phyloP scores from a whole-genome alignment of 2,113 vertebrate genomes.

The Cyanoliseus patagonus region DNA sequence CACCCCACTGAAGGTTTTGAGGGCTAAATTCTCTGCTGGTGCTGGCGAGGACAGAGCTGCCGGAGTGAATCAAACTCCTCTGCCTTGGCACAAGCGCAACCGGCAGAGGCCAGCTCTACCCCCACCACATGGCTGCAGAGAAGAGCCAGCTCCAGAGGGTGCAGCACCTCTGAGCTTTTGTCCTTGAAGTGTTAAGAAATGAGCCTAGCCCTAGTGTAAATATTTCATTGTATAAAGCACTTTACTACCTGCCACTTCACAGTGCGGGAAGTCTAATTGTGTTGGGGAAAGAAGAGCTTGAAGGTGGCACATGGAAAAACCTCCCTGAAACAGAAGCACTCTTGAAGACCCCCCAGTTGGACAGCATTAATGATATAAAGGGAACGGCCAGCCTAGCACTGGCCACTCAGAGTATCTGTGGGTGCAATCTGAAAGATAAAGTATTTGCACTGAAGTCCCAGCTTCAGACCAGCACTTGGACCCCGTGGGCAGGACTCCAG shows the following conservation, averaged over 20 bases:
- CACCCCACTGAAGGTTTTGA: not conserved
- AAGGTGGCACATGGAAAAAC: not conserved
- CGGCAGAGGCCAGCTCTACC: not conserved
- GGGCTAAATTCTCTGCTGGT: not conserved
- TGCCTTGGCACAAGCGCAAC: not conserved
- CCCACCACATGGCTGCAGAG: not conserved
- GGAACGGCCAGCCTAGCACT: constrained; percentile 29
- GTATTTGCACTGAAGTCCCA: constrained; percentile 68
- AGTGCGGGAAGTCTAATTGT: constrained; percentile 50
- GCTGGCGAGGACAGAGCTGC: not conserved
- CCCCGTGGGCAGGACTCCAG: constrained; percentile 9
- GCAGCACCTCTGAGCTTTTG: constrained; percentile 26
- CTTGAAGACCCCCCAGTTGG: not conserved
- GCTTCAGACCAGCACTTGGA: constrained; percentile 63
- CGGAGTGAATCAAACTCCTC: not conserved
- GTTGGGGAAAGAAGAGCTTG: constrained; percentile 47
- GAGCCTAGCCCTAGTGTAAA: constrained; percentile 60
- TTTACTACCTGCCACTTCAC: constrained; percentile 79
- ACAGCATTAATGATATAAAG: not conserved
- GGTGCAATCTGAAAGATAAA: constrained; percentile 50
- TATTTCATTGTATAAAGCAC: constrained; percentile 85
- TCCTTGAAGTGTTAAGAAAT: constrained; percentile 54
- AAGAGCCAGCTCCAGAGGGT: not conserved
- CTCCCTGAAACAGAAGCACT: constrained; percentile 67
- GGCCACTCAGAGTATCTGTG: constrained; percentile 47